phyloP scores from a whole-genome alignment of 2,797 vertebrate genomes.

The Cynopterus sphinx region DNA sequence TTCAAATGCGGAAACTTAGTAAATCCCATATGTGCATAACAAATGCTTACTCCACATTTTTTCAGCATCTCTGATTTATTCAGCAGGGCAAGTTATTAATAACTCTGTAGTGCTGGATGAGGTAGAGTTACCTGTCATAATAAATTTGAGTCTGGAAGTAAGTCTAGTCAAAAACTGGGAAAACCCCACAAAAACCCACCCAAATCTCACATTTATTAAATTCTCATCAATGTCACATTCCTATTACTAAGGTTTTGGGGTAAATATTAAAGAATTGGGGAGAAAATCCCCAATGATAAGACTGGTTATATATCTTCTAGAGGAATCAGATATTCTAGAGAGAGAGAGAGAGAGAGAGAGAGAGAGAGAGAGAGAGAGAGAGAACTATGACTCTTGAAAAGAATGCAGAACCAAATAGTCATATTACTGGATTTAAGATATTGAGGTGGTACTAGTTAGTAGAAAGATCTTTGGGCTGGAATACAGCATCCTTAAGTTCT shows the following conservation, averaged over 20 bases:
- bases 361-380: background rate
- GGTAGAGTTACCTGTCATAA: conserved; percentile 57
- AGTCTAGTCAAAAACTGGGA: conserved; percentile 50
- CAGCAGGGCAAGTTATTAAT: conserved; percentile 77
- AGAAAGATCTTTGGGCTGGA: background rate
- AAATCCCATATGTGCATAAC: conserved; percentile 71
- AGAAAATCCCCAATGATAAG: background rate
- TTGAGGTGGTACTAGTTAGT: background rate
- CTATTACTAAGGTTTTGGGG: conserved; percentile 14
- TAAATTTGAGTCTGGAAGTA: conserved; percentile 63
- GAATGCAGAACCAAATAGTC: background rate
- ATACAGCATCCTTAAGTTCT: background rate
- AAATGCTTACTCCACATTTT: conserved; percentile 77
- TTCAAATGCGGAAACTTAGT: conserved; percentile 64
- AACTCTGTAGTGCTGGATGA: conserved; percentile 67
- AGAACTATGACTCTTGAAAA: background rate
- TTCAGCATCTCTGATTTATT: conserved; percentile 77
- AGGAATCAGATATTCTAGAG: background rate
- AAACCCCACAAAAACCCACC: conserved; percentile 11
- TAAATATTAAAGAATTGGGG: background rate
- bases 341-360: too few relatives aligned
- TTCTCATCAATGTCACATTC: conserved; percentile 50
- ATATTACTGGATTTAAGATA: background rate
- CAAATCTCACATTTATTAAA: conserved; percentile 61
- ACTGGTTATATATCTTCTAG: conserved; percentile 8